Percentiles rank a stretch among this genome's conserved stretches.
phyloP scores from a whole-genome alignment of 1,140 invertebrate species.

The Phymorhynchus buccinoides region DNA sequence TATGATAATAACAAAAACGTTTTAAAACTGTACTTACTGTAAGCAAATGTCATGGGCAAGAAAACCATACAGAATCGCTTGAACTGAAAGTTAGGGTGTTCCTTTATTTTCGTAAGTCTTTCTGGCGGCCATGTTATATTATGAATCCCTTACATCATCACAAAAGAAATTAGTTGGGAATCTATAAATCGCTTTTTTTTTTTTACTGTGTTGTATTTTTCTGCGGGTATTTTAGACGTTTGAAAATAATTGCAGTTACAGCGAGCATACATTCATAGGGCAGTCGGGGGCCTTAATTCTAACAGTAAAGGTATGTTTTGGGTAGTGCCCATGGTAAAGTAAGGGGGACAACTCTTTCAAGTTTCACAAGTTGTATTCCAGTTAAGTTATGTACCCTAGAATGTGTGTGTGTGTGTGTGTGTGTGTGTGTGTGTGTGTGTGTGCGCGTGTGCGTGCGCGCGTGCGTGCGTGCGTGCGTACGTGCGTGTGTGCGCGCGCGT shows the following conservation, averaged over 20 bases:
- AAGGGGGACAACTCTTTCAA: neutral
- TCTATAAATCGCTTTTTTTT: no score
- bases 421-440: neutral
- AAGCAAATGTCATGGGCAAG: neutral
- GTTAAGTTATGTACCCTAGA: no score
- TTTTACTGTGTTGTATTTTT: no score
- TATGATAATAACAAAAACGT: neutral
- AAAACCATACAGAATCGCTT: neutral
- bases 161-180: neutral
- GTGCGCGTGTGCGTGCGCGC: neutral
- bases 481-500: no score
- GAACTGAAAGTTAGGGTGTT: conserved; percentile 7
- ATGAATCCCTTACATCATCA: neutral
- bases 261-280: no score
- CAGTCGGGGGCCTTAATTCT: no score
- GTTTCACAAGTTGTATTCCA: no score
- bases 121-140: neutral
- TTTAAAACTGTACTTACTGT: neutral
- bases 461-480: no score
- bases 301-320: no score
- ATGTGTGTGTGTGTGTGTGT: neutral
- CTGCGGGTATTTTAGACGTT: no score
- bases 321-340: no score
- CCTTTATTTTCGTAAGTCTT: neutral
- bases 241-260: no score